Evolutionary conservation across 2,113 vertebrate species (phyloP).

Genomic region (Hypocryptadius cinnamomeus): DNA sequence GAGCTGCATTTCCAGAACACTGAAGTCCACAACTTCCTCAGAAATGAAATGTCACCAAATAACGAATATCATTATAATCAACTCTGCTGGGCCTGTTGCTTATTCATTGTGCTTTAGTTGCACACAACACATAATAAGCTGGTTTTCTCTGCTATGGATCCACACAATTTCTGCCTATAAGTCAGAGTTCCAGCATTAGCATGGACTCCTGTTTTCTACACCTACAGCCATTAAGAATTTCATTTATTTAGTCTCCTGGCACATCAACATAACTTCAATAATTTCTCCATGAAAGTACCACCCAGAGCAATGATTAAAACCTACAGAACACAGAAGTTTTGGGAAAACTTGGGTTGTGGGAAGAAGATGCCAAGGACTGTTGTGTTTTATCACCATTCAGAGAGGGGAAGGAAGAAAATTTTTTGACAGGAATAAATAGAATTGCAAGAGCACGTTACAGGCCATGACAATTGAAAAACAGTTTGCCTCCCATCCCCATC

Average conservation of each 20-base stretch:
- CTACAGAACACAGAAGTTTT: not conserved
- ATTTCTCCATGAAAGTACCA: not conserved
- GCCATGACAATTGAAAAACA: not conserved
- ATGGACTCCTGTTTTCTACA: not conserved
- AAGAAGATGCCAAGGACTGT: not conserved
- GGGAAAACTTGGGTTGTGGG: fast-evolving
- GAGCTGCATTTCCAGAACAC: not conserved
- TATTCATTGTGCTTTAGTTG: not conserved
- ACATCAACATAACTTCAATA: not conserved
- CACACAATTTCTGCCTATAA: not conserved
- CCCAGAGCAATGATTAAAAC: not conserved
- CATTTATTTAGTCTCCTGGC: not conserved
- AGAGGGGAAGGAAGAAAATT: not conserved
- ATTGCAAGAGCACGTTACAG: not conserved
- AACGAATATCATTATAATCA: not conserved
- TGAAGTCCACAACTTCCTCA: not conserved
- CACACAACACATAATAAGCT: not conserved
- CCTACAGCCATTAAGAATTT: not conserved
- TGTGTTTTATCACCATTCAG: not conserved
- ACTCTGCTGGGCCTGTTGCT: not conserved
- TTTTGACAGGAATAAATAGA: not conserved
- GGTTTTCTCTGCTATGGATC: not conserved
- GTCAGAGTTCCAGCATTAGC: not conserved
- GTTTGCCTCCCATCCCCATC: not conserved
- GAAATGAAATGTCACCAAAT: not conserved